phyloP scores from a whole-genome alignment of 2,797 vertebrate genomes.

The Anas capensis region DNA sequence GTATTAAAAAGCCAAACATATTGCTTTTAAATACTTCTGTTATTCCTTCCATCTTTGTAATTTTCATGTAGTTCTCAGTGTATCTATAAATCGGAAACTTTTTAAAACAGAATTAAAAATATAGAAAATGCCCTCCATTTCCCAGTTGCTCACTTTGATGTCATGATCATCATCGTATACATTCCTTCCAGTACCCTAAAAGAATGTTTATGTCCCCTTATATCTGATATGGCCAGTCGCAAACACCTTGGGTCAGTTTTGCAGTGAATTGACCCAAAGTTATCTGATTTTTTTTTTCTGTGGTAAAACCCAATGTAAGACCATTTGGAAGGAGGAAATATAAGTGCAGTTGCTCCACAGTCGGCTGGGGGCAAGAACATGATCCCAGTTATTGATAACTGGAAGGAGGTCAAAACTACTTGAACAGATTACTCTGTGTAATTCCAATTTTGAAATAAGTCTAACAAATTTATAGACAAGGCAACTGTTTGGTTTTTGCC shows the following conservation, averaged over 20 bases:
- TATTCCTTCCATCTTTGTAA: slow-evolving; percentile 11
- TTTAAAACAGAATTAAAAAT: slow-evolving; percentile 6
- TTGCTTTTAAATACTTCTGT: slow-evolving; percentile 31
- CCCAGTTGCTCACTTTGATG: neutral
- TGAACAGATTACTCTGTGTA: neutral
- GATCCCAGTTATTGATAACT: slow-evolving; percentile 32
- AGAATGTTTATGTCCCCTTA: neutral
- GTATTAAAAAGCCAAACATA: slow-evolving; percentile 34
- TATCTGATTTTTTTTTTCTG: neutral
- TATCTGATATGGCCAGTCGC: neutral
- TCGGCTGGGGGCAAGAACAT: neutral
- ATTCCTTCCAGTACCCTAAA: neutral
- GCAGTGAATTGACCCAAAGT: neutral
- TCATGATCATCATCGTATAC: neutral
- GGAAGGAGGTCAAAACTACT: neutral
- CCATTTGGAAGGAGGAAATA: neutral
- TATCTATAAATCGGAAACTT: slow-evolving; percentile 3
- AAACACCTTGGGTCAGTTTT: neutral
- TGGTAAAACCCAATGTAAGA: neutral
- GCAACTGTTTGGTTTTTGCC: slow-evolving; percentile 27
- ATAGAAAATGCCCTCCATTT: neutral
- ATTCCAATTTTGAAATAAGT: neutral
- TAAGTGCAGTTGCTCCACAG: slow-evolving; percentile 8
- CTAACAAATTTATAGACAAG: neutral
- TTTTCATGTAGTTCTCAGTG: neutral